Conservation (phyloP, 2,113 vertebrate genomes). For the Hypomesus transpacificus region DNA sequence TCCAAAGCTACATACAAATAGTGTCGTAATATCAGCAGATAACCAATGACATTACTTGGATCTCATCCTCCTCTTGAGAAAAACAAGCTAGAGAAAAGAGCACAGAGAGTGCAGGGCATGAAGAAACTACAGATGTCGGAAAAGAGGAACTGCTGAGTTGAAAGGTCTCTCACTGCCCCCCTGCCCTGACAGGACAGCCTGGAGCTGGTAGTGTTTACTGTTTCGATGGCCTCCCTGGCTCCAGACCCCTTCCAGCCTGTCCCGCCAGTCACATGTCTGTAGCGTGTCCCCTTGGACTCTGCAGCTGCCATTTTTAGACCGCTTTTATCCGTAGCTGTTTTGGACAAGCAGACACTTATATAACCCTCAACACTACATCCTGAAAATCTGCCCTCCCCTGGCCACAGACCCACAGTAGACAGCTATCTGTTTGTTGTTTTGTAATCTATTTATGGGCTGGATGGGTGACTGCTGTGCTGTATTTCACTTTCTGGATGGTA, state of each 20-base stretch:
- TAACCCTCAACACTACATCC: constrained; percentile 19
- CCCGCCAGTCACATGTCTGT: constrained; percentile 34
- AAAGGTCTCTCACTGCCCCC: neutral
- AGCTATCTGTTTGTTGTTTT: constrained; percentile 9
- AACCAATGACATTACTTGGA: too few species aligned
- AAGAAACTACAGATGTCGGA: neutral
- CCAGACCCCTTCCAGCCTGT: constrained; percentile 8
- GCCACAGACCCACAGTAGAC: neutral
- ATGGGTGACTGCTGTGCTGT: neutral
- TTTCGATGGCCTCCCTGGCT: constrained; percentile 37
- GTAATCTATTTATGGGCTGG: neutral
- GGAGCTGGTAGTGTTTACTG: neutral
- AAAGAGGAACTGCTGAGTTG: neutral
- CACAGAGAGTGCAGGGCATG: neutral
- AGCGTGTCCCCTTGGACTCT: constrained; percentile 8
- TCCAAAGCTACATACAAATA: too few species aligned
- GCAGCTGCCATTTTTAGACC: constrained; percentile 45
- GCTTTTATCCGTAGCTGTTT: neutral
- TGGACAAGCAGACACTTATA: constrained; percentile 20
- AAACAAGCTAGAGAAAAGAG: too few species aligned
- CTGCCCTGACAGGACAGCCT: neutral
- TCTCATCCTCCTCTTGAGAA: too few species aligned
- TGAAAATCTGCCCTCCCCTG: neutral
- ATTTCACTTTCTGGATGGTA: too few species aligned
- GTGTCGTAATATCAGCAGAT: too few species aligned